phyloP scores from a whole-genome alignment of 2,797 vertebrate species.

The Lagorchestes hirsutus region DNA sequence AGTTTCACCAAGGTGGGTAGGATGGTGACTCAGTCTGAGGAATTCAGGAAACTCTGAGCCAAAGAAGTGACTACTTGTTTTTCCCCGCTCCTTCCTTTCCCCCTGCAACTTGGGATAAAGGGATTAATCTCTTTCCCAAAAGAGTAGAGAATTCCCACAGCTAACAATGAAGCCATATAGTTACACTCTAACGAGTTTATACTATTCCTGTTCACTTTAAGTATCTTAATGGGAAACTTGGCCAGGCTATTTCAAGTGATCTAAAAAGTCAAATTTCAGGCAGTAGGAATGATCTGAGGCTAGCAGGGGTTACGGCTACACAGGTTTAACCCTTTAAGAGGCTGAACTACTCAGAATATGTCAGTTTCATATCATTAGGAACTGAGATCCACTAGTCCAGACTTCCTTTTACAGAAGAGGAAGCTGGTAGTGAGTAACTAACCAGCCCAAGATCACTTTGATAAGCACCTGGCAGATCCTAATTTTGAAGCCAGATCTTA shows the following conservation, averaged over 20 bases:
- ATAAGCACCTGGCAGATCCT: neutral
- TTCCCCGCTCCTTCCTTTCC: neutral
- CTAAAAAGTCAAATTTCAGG: neutral
- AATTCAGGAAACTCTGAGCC: slow-evolving; percentile 2
- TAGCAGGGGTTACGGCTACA: neutral
- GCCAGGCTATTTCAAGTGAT: neutral
- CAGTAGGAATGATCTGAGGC: neutral
- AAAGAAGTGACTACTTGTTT: neutral
- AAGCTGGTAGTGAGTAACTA: neutral
- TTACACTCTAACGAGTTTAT: fast-evolving
- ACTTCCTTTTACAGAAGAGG: neutral
- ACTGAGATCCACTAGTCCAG: neutral
- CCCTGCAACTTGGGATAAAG: neutral
- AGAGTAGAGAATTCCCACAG: slow-evolving; percentile 48
- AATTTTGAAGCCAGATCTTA: neutral
- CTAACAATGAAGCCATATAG: neutral
- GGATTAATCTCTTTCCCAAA: neutral
- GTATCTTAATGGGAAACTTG: slow-evolving; percentile 58
- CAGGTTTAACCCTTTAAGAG: neutral
- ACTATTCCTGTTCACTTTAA: slow-evolving; percentile 20
- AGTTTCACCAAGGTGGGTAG: neutral
- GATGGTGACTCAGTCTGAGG: neutral
- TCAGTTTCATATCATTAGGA: neutral
- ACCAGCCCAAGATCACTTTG: neutral
- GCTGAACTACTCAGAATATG: neutral